phyloP scores from a whole-genome alignment of 2,797 vertebrate genomes.

The Nasua narica region DNA sequence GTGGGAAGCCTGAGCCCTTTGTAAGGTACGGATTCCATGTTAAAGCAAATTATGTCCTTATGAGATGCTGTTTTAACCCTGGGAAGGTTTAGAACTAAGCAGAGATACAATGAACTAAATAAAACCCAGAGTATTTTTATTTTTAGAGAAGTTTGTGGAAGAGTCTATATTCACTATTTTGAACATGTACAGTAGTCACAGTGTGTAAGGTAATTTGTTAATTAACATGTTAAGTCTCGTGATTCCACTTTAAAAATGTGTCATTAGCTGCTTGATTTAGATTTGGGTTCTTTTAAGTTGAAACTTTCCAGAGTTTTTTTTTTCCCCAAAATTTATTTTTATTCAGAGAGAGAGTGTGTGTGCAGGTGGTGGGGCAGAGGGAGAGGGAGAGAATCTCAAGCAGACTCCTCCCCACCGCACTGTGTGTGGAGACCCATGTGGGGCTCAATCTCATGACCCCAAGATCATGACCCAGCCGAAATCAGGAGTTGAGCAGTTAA shows the following conservation, averaged over 20 bases:
- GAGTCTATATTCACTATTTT: background rate
- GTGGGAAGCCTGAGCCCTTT: background rate
- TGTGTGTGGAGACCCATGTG: fast-evolving
- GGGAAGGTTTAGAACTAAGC: background rate
- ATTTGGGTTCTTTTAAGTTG: background rate
- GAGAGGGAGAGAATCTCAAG: background rate
- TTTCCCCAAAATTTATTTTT: background rate
- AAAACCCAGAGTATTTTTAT: background rate
- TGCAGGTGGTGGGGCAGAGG: too few relatives aligned
- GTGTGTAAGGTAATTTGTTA: background rate
- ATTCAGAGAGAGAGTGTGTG: background rate
- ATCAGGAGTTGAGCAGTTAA: background rate
- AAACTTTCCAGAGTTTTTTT: conserved; percentile 17
- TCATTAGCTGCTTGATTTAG: background rate
- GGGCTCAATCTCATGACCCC: background rate
- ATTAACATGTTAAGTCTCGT: background rate
- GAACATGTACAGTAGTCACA: background rate
- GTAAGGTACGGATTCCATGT: background rate
- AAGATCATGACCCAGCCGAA: background rate
- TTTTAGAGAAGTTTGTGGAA: background rate
- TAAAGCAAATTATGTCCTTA: background rate
- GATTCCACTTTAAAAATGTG: conserved; percentile 6
- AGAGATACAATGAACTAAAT: background rate
- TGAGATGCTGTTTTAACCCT: background rate
- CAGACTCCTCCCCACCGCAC: background rate